These are phyloP conservation scores for Stichopus chloronotus DNA, from an alignment of 35 echinoderm and acorn worm species.

Conservation along the genomic window DNA sequence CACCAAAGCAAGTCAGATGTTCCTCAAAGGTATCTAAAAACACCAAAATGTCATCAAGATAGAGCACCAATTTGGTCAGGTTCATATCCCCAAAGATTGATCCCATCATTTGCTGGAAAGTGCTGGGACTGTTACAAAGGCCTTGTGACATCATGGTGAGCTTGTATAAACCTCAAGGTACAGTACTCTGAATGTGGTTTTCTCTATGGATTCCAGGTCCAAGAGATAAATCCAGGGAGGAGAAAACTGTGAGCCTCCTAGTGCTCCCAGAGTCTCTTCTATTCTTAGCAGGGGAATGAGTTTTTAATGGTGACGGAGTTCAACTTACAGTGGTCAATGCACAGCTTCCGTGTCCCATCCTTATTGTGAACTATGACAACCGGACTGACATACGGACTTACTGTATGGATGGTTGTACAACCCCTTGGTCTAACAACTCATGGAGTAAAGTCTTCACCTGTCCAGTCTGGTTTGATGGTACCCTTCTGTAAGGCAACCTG, in stretches of 20 bases:
- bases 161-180: neutral
- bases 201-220: neutral
- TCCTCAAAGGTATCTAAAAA: no score
- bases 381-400: neutral
- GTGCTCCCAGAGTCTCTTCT: neutral
- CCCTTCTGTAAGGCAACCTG: constrained; percentile 51
- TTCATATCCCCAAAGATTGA: neutral
- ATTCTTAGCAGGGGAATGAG: neutral
- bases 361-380: neutral
- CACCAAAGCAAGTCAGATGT: no score
- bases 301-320: neutral
- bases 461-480: constrained; percentile 28
- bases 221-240: neutral
- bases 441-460: neutral
- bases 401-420: neutral
- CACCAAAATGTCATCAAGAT: no score
- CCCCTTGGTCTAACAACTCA: neutral
- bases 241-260: neutral
- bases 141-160: constrained; percentile 12
- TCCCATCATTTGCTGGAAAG: neutral
- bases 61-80: no score
- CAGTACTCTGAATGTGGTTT: neutral
- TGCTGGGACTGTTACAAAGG: neutral
- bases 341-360: neutral
- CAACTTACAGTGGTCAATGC: neutral